These are phyloP conservation scores for Dasyornis broadbenti DNA, from an alignment of 2,113 vertebrate genomes.

Conservation along the genomic window DNA sequence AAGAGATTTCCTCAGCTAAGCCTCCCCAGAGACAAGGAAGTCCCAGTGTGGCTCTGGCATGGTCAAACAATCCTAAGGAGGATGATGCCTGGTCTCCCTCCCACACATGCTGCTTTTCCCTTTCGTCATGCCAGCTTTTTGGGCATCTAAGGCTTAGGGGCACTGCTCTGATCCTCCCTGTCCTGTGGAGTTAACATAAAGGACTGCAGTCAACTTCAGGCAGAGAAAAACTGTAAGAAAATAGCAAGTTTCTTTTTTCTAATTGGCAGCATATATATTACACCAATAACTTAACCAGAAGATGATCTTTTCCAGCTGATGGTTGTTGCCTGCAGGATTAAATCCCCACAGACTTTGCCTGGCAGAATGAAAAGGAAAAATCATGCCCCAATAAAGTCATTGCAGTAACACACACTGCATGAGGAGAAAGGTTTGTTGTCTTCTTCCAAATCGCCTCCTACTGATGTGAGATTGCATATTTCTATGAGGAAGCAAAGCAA, in stretches of 20 bases:
- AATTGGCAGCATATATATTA: slow-evolving; percentile 19
- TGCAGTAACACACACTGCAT: neutral
- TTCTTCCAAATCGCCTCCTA: neutral
- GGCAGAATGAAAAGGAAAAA: neutral
- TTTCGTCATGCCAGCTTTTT: neutral
- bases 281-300: slow-evolving; percentile 32
- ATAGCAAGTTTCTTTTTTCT: neutral
- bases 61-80: neutral
- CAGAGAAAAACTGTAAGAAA: neutral
- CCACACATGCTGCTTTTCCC: neutral
- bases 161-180: neutral
- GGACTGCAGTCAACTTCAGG: neutral
- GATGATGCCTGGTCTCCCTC: neutral
- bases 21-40: neutral
- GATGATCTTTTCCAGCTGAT: slow-evolving; percentile 26
- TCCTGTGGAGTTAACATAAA: neutral
- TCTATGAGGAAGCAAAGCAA: neutral
- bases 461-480: neutral
- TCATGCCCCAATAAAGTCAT: neutral
- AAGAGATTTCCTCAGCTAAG: neutral
- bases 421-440: neutral
- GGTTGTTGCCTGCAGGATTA: slow-evolving; percentile 11
- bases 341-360: neutral
- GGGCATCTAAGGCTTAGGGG: neutral
- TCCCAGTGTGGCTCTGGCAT: neutral